These are phyloP conservation scores for Cephalopholis sonnerati DNA, from an alignment of 2,113 vertebrate species.

Conservation along the genomic window DNA sequence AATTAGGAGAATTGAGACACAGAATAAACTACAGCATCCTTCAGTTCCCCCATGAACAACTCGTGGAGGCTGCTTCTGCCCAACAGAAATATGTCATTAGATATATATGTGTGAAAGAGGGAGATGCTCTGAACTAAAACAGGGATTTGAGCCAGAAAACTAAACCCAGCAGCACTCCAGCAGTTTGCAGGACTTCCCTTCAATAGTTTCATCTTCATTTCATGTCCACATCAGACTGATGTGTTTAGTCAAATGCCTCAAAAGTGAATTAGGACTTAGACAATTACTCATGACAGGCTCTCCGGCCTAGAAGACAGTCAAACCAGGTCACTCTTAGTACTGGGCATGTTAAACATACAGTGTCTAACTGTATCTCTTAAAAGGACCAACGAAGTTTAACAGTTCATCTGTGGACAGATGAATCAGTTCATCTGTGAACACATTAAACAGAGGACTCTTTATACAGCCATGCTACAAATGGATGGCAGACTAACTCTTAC, in stretches of 20 bases:
- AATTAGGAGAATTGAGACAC: background rate
- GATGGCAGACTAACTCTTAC: background rate
- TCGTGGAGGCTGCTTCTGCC: no score
- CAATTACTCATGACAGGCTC: background rate
- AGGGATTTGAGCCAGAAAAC: background rate
- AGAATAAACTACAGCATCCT: no score
- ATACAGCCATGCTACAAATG: background rate
- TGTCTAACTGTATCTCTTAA: background rate
- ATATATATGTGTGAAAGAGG: background rate
- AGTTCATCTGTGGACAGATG: background rate
- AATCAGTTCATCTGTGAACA: background rate
- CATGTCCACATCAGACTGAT: background rate
- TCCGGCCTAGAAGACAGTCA: background rate
- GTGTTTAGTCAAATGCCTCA: constrained; percentile 12
- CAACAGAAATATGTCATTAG: background rate
- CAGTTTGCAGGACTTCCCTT: constrained; percentile 12
- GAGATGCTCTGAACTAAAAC: background rate
- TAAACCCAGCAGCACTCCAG: background rate
- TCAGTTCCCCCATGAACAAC: background rate
- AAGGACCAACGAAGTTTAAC: background rate
- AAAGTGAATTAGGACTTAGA: background rate
- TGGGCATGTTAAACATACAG: background rate
- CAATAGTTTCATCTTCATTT: constrained; percentile 3
- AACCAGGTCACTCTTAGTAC: background rate
- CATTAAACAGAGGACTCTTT: background rate